Conservation (phyloP, 2,113 vertebrate species). For the Zapus hudsonius region DNA sequence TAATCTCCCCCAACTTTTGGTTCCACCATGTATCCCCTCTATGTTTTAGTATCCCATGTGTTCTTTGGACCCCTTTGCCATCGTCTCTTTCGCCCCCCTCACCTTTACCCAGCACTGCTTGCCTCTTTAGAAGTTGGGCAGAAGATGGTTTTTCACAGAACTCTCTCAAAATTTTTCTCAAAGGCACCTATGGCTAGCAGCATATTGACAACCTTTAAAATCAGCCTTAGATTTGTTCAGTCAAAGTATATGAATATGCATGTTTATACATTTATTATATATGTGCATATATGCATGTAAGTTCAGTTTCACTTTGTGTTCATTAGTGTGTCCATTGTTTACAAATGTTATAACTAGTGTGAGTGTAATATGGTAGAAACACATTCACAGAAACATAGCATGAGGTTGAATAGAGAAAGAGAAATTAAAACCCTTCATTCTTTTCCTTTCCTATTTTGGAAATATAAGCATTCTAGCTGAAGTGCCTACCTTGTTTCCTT, state of each 20-base stretch:
- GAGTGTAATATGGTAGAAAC: not conserved
- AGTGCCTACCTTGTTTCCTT: constrained; percentile 54
- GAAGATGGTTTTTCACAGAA: not conserved
- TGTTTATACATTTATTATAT: not conserved
- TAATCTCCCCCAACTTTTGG: too few species aligned
- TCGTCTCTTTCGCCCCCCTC: too few species aligned
- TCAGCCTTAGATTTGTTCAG: not conserved
- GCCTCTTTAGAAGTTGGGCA: not conserved
- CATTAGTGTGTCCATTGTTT: not conserved
- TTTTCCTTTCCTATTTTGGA: constrained; percentile 18
- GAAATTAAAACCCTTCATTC: not conserved
- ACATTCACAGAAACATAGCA: not conserved
- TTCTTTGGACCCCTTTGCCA: too few species aligned
- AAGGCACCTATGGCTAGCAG: not conserved
- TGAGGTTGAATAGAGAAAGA: not conserved
- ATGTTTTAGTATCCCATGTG: too few species aligned
- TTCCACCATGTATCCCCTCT: too few species aligned
- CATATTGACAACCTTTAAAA: constrained; percentile 14
- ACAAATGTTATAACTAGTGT: not conserved
- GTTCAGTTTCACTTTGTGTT: not conserved
- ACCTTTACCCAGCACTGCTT: not conserved
- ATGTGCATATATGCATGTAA: not conserved
- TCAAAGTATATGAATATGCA: not conserved
- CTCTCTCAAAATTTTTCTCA: not conserved
- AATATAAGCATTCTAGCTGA: constrained; percentile 41